phyloP scores from a whole-genome alignment of 2,113 vertebrate species.

The Collichthys lucidus region DNA sequence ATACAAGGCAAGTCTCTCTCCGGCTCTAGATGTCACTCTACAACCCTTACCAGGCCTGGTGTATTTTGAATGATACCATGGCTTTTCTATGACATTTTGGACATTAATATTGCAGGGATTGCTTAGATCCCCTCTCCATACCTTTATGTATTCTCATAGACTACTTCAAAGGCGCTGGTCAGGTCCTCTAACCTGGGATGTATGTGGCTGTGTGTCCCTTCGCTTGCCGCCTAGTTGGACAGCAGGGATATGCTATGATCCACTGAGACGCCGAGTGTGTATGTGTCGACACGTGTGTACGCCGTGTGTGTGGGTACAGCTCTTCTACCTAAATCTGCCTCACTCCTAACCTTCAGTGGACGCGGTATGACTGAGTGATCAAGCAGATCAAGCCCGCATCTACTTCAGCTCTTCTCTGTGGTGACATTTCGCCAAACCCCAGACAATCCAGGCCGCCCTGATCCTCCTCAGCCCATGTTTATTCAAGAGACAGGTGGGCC shows the following conservation, averaged over 20 bases:
- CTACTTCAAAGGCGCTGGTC: conserved; percentile 69
- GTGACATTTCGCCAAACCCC: conserved; percentile 79
- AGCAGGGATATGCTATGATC: conserved; percentile 61
- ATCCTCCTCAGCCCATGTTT: conserved; percentile 70
- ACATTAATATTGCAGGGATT: conserved; percentile 86
- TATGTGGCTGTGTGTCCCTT: conserved; percentile 3
- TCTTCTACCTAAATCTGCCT: conserved; percentile 60
- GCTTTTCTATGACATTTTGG: conserved; percentile 89
- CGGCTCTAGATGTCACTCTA: conserved; percentile 55
- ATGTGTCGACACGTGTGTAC: conserved; percentile 16
- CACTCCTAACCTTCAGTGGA: conserved; percentile 69
- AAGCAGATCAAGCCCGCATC: conserved; percentile 70
- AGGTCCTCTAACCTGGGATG: conserved; percentile 65
- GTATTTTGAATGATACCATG: conserved; percentile 59
- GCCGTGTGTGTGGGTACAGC: conserved; percentile 5
- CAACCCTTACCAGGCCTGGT: conserved; percentile 68
- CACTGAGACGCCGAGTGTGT: conserved; percentile 31
- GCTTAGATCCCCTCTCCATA: conserved; percentile 80
- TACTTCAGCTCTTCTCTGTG: conserved; percentile 49
- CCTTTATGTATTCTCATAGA: conserved; percentile 54
- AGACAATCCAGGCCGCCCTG: conserved; percentile 61
- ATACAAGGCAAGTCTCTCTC: conserved; percentile 55
- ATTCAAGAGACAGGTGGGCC: conserved; percentile 65
- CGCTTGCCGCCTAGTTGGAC: conserved; percentile 45
- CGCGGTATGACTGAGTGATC: conserved; percentile 72